Percentiles rank a stretch among this genome's conserved stretches.
Evolutionary conservation across 1,140 invertebrate species (phyloP).

Genomic region (Drosophila auraria): DNA sequence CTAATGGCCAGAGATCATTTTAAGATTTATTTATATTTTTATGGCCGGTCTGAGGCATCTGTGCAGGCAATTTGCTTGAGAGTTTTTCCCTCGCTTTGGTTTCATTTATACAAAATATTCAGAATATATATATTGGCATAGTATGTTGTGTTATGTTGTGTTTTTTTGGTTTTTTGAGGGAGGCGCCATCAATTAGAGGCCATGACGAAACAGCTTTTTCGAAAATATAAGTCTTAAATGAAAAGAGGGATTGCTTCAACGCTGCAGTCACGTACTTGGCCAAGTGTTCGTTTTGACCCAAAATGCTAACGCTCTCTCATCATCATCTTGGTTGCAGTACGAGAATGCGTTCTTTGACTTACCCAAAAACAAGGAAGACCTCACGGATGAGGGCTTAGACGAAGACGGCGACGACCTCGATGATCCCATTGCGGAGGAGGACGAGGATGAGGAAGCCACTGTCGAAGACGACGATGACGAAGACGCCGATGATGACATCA

Average conservation of each 20-base stretch:
- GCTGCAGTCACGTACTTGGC: conserved; percentile 70
- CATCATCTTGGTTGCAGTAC: conserved; percentile 56
- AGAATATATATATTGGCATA: conserved; percentile 1
- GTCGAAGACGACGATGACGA: conserved; percentile 19
- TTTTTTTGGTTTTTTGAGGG: neutral
- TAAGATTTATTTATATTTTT: conserved; percentile 62
- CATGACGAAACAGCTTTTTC: conserved; percentile 59
- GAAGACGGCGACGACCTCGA: conserved; percentile 42
- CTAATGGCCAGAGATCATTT: conserved; percentile 58
- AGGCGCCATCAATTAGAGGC: conserved; percentile 77
- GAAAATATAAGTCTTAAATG: conserved; percentile 44
- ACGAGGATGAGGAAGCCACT: conserved; percentile 3
- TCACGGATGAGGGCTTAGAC: conserved; percentile 44
- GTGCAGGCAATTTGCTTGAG: conserved; percentile 36
- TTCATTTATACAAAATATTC: conserved; percentile 18
- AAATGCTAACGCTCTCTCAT: conserved; percentile 35
- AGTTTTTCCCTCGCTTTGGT: conserved; percentile 24
- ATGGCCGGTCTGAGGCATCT: conserved; percentile 36
- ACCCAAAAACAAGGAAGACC: conserved; percentile 59
- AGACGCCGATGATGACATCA: conserved; percentile 4
- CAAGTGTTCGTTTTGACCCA: conserved; percentile 58
- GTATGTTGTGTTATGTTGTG: conserved; percentile 14
- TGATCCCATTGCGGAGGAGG: conserved; percentile 23
- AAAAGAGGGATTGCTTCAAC: conserved; percentile 19
- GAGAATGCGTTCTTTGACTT: conserved; percentile 64